Conservation (phyloP, 2,888 invertebrate genomes). For the Tetragonisca angustula region DNA sequence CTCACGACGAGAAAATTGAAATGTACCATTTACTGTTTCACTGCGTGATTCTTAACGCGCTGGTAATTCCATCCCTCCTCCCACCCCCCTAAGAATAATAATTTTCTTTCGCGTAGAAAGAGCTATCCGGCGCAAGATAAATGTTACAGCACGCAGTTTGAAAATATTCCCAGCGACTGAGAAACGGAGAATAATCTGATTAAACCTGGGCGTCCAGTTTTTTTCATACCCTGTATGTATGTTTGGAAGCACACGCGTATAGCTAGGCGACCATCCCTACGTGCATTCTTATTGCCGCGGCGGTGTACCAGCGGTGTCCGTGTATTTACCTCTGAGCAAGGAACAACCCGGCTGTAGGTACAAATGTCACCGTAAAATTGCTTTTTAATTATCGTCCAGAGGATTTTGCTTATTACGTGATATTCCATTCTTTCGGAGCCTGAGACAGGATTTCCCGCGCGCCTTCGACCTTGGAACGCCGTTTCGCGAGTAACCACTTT, state of each 20-base stretch:
- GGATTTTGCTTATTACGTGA: slow-evolving; percentile 79
- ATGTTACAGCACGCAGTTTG: background rate
- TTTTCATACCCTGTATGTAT: background rate
- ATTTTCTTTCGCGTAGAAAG: background rate
- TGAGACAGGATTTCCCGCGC: slow-evolving; percentile 66
- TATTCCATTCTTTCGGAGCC: slow-evolving; percentile 65
- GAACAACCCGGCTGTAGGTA: slow-evolving; percentile 56
- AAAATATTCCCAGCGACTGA: background rate
- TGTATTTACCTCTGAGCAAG: slow-evolving; percentile 58
- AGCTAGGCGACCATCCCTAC: background rate
- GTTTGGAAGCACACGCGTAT: background rate
- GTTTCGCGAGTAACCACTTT: slow-evolving; percentile 70
- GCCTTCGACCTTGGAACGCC: slow-evolving; percentile 62
- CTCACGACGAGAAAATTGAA: too few species aligned
- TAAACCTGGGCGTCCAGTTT: background rate
- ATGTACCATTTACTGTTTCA: background rate
- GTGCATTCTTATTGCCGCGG: slow-evolving; percentile 45
- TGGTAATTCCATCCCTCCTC: background rate
- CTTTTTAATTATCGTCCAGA: slow-evolving; percentile 80
- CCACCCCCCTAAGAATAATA: background rate
- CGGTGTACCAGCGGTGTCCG: slow-evolving; percentile 38
- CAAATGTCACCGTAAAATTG: slow-evolving; percentile 77
- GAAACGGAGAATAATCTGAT: slow-evolving; percentile 33
- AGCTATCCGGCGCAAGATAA: background rate
- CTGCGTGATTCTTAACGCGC: background rate